Conservation (phyloP, 2,797 vertebrate genomes). For the Xyrichtys novacula region DNA sequence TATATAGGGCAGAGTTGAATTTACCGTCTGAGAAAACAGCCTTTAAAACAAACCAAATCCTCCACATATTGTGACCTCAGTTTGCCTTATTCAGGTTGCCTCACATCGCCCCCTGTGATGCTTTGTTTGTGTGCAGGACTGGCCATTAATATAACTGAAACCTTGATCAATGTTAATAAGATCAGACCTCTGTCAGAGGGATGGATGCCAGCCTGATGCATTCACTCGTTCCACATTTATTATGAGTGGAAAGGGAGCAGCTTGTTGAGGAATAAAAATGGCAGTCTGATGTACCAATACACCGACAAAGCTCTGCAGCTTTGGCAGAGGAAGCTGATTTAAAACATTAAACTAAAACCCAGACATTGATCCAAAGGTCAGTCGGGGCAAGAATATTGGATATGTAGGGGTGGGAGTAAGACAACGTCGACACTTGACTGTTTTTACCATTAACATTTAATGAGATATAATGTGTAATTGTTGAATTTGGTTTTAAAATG, state of each 20-base stretch:
- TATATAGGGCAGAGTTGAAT: background rate
- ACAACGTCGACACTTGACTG: slow-evolving; percentile 16
- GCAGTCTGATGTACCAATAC: slow-evolving; percentile 15
- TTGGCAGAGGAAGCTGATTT: slow-evolving; percentile 25
- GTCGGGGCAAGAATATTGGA: slow-evolving; percentile 7
- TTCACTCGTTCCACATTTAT: slow-evolving; percentile 36
- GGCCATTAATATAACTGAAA: slow-evolving; percentile 43
- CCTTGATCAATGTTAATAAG: slow-evolving; percentile 58
- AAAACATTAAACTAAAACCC: slow-evolving; percentile 30
- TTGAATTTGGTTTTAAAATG: slow-evolving; percentile 11
- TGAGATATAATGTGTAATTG: slow-evolving; percentile 1
- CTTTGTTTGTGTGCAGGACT: slow-evolving; percentile 20
- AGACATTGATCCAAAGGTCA: slow-evolving; percentile 28
- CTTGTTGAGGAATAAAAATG: slow-evolving; percentile 17
- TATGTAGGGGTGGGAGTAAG: slow-evolving; percentile 1
- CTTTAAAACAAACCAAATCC: slow-evolving; percentile 2
- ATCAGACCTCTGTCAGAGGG: slow-evolving; percentile 35
- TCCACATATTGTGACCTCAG: background rate
- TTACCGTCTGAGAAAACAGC: background rate
- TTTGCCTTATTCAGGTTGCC: background rate
- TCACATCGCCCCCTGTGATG: background rate
- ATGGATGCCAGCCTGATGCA: slow-evolving; percentile 31
- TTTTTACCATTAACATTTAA: slow-evolving; percentile 15
- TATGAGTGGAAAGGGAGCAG: slow-evolving; percentile 16
- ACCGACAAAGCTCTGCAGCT: slow-evolving; percentile 3